A percentile compares a stretch with the other conserved stretches of the same genome.
Evolutionary conservation across 2,113 vertebrate genomes (phyloP).

Genomic region (Bufo gargarizans): DNA sequence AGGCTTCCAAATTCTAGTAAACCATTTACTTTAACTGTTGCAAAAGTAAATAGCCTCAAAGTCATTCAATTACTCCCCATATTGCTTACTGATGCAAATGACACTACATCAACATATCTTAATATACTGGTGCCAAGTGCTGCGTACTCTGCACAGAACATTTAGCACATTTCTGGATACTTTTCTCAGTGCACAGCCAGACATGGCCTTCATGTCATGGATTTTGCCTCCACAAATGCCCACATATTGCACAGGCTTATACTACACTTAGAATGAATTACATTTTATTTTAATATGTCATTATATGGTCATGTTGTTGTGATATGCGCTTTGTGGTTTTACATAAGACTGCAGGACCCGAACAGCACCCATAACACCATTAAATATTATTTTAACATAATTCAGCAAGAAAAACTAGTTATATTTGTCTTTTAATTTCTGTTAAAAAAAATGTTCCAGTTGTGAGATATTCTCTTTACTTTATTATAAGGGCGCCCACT

Average conservation of each 20-base stretch:
- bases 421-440: too few relatives aligned
- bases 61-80: slow-evolving; percentile 49
- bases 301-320: too few relatives aligned
- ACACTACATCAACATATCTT: slow-evolving; percentile 54
- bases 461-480: too few relatives aligned
- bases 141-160: slow-evolving; percentile 26
- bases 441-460: too few relatives aligned
- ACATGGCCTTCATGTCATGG: background rate
- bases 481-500: too few relatives aligned
- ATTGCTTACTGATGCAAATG: slow-evolving; percentile 59
- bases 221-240: background rate
- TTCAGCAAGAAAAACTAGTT: too few relatives aligned
- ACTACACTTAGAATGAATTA: background rate
- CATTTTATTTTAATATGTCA: too few relatives aligned
- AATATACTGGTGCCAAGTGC: slow-evolving; percentile 43
- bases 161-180: slow-evolving; percentile 41
- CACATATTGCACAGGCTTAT: background rate
- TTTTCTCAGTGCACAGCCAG: background rate
- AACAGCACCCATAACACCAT: too few relatives aligned
- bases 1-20: slow-evolving; percentile 49
- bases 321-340: too few relatives aligned
- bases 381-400: too few relatives aligned
- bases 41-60: slow-evolving; percentile 58
- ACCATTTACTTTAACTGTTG: slow-evolving; percentile 53
- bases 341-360: too few relatives aligned